Evolutionary conservation across 2,113 vertebrate species (phyloP).

Genomic region (Anolis sagrei): DNA sequence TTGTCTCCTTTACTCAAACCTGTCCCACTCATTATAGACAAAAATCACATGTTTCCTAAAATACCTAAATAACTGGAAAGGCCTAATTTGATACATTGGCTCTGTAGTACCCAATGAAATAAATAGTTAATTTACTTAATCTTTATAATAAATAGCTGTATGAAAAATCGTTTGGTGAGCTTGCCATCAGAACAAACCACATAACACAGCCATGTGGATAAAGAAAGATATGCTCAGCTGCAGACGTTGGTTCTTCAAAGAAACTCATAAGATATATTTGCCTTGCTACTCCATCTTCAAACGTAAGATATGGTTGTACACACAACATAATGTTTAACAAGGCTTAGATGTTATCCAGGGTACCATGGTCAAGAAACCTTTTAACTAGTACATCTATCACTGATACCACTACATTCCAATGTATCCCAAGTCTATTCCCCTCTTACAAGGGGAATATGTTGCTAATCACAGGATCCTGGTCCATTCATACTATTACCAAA

Average conservation of each 20-base stretch:
- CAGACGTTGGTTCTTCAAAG: not conserved
- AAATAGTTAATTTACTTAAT: not conserved
- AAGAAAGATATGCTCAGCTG: not conserved
- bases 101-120: not conserved
- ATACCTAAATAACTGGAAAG: not conserved
- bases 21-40: not conserved
- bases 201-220: not conserved
- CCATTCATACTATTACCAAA: not conserved
- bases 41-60: no score
- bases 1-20: not conserved
- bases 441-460: not conserved
- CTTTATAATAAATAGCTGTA: no score
- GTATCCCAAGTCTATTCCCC: not conserved
- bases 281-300: not conserved
- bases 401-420: not conserved
- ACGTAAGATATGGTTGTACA: not conserved
- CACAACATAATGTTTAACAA: conserved; percentile 2
- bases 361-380: not conserved
- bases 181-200: not conserved
- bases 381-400: not conserved
- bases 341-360: conserved; percentile 12
- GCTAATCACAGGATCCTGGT: not conserved
- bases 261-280: not conserved
- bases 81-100: no score
- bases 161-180: not conserved